Evolutionary conservation across 2,797 vertebrate species (phyloP).

Genomic region (Aplochiton taeniatus): DNA sequence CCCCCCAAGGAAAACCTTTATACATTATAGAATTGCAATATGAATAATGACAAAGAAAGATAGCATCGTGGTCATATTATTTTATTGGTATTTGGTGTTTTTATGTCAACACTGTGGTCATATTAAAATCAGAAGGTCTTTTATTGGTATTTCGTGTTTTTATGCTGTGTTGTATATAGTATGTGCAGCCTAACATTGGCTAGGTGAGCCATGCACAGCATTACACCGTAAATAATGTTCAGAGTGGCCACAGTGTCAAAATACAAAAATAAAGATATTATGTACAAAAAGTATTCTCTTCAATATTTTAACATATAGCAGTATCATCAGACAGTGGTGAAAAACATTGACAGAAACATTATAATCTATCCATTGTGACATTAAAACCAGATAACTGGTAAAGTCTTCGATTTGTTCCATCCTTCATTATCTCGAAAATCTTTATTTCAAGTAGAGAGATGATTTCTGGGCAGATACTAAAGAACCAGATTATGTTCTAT

Average conservation of each 20-base stretch:
- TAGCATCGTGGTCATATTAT: no score
- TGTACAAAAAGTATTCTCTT: conserved; percentile 64
- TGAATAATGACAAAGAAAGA: no score
- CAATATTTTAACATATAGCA: conserved; percentile 41
- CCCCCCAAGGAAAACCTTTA: no score
- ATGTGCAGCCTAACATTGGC: conserved; percentile 38
- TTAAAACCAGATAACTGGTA: not conserved
- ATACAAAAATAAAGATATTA: conserved; percentile 83
- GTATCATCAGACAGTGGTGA: conserved; percentile 32
- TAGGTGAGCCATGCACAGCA: conserved; percentile 63
- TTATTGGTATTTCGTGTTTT: conserved; percentile 71
- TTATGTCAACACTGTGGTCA: conserved; percentile 7
- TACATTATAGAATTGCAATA: no score
- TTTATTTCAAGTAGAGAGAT: conserved; percentile 20
- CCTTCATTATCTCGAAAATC: not conserved
- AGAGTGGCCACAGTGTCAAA: conserved; percentile 48
- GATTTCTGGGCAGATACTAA: conserved; percentile 3
- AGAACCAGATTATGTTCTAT: conserved; percentile 9
- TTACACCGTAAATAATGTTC: conserved; percentile 61
- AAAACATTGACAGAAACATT: conserved; percentile 21
- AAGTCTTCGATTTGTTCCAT: not conserved
- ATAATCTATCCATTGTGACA: conserved; percentile 17
- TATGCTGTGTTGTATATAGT: conserved; percentile 50
- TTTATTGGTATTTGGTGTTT: no score
- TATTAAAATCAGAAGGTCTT: conserved; percentile 56